A percentile compares a stretch with the other conserved stretches of the same genome.
Evolutionary conservation across 1,140 invertebrate genomes (phyloP).

Genomic region (Ooceraea biroi): DNA sequence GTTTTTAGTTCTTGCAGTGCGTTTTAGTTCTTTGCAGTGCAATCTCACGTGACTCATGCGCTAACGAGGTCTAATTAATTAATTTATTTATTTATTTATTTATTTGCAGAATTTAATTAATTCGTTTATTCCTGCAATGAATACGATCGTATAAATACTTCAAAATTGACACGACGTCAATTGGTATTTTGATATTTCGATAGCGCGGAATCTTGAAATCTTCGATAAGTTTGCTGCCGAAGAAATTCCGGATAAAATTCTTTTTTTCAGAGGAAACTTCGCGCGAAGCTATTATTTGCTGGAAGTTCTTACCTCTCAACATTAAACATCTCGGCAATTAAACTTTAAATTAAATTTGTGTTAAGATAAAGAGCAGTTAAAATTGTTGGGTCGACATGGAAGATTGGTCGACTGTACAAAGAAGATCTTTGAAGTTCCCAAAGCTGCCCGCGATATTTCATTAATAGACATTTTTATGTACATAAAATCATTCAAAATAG

Average conservation of each 20-base stretch:
- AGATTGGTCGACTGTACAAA: neutral
- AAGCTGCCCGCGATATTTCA: neutral
- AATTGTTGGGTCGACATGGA: neutral
- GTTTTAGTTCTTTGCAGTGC: too few species aligned
- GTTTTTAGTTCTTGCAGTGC: too few species aligned
- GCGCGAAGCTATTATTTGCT: neutral
- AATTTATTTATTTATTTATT: too few species aligned
- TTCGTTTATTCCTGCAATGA: too few species aligned
- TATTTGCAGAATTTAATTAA: too few species aligned
- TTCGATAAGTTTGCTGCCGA: neutral
- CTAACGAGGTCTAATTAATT: too few species aligned
- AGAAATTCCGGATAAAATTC: neutral
- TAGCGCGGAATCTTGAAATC: neutral
- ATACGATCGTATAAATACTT: too few species aligned
- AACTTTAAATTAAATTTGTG: constrained; percentile 16
- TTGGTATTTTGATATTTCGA: neutral
- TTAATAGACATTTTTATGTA: neutral
- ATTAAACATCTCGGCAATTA: constrained; percentile 1
- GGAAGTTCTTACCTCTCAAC: neutral
- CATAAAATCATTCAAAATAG: too few species aligned
- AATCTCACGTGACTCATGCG: too few species aligned
- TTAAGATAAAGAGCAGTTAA: neutral
- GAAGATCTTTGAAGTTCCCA: neutral
- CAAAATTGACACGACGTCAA: too few species aligned
- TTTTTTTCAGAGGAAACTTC: neutral